Evolutionary conservation across 2,113 vertebrate species (phyloP).

Genomic region (Caloenas nicobarica): DNA sequence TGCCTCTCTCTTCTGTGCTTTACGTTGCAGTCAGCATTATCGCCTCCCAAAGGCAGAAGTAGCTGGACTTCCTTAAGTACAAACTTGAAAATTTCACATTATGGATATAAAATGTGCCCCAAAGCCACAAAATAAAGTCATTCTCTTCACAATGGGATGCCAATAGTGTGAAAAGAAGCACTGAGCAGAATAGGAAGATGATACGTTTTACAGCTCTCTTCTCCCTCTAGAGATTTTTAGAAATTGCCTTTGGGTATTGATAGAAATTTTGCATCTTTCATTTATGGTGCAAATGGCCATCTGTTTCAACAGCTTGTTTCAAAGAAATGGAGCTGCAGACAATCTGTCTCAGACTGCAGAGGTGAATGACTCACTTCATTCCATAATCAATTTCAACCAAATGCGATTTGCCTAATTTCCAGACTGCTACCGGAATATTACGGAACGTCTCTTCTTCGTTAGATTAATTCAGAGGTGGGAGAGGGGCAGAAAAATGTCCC

Average conservation of each 20-base stretch:
- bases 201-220: not conserved
- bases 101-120: not conserved
- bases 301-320: constrained; percentile 69
- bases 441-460: not conserved
- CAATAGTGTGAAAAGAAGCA: not conserved
- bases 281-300: constrained; percentile 56
- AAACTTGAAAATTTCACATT: not conserved
- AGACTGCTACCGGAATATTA: not conserved
- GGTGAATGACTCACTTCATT: constrained; percentile 47
- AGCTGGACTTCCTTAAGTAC: not conserved
- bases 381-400: not conserved
- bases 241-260: constrained; percentile 15
- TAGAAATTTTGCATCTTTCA: constrained; percentile 20
- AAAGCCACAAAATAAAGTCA: not conserved
- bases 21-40: not conserved
- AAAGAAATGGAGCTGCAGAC: constrained; percentile 33
- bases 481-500: not conserved
- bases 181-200: not conserved
- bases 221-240: constrained; percentile 42
- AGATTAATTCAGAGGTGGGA: not conserved
- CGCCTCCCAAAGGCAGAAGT: not conserved
- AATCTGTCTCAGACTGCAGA: constrained; percentile 53
- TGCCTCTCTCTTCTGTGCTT: not conserved
- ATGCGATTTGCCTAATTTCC: not conserved
- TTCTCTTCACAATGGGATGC: constrained; percentile 15